Percentiles rank a stretch among this genome's conserved stretches.
Evolutionary conservation across 2,113 vertebrate genomes (phyloP).

Genomic region (Dromiciops gliroides): DNA sequence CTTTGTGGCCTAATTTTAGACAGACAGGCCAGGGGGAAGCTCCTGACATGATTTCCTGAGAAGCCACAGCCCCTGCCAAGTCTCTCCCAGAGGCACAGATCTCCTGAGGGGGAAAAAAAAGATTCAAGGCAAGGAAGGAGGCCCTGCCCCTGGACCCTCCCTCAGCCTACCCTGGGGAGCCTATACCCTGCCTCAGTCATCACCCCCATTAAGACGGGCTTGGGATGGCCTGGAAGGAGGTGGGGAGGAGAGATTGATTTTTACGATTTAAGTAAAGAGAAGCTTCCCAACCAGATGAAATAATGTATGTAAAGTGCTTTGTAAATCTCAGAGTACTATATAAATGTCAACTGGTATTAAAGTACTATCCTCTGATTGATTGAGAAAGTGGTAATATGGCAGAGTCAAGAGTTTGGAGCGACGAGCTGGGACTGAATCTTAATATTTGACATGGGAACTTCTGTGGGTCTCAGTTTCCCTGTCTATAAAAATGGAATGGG

Average conservation of each 20-base stretch:
- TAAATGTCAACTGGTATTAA: not conserved
- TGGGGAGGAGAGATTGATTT: not conserved
- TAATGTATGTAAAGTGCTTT: not conserved
- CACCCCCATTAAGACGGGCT: not conserved
- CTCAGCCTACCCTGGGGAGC: not conserved
- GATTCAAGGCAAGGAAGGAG: not conserved
- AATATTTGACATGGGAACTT: not conserved
- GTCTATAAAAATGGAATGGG: not conserved
- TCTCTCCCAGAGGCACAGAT: not conserved
- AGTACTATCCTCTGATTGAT: not conserved
- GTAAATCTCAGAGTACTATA: not conserved
- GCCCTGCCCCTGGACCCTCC: not conserved
- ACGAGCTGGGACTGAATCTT: not conserved
- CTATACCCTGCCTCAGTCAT: not conserved
- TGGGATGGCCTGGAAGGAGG: not conserved
- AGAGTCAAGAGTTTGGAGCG: not conserved
- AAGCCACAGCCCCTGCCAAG: conserved; percentile 10
- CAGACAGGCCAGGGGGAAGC: not conserved
- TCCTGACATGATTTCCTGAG: conserved; percentile 32
- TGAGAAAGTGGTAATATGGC: not conserved
- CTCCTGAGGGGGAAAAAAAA: conserved; percentile 3
- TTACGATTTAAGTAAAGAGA: not conserved
- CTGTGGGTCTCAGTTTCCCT: not conserved
- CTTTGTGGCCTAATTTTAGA: not conserved
- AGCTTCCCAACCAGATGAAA: not conserved